Percentiles rank a stretch among this genome's conserved stretches.
These are phyloP conservation scores for Ips nitidus DNA, from an alignment of 1,140 invertebrate species.

Conservation along the genomic window DNA sequence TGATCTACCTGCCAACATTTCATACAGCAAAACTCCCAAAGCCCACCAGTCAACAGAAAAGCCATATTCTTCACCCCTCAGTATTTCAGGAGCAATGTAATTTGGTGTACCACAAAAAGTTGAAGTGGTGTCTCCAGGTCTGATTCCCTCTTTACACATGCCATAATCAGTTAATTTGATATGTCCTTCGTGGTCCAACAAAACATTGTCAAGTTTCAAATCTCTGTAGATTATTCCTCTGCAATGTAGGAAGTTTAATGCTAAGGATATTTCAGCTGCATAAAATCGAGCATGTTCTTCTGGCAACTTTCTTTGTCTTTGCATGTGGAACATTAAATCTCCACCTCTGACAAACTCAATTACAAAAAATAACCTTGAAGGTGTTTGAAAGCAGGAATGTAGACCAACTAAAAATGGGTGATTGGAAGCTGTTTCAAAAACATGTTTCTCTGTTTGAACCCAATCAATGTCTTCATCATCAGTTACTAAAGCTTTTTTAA, in stretches of 20 bases:
- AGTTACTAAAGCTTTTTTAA: slow-evolving; percentile 97
- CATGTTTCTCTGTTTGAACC: slow-evolving; percentile 99
- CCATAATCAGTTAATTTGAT: slow-evolving; percentile 80
- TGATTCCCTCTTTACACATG: slow-evolving; percentile 97
- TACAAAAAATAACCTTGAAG: slow-evolving; percentile 95
- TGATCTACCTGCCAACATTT: slow-evolving; percentile 97
- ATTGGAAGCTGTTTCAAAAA: slow-evolving; percentile 99
- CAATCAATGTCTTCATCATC: slow-evolving; percentile 99
- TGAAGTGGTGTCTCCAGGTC: slow-evolving; percentile 85
- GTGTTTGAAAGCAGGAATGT: slow-evolving; percentile 98
- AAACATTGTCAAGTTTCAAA: slow-evolving; percentile 97
- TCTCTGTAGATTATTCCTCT: slow-evolving; percentile 96
- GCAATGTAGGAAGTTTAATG: slow-evolving; percentile 96
- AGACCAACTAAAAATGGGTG: slow-evolving; percentile 99
- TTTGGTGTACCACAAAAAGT: slow-evolving; percentile 99
- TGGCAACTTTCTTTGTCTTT: slow-evolving; percentile 90
- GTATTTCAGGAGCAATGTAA: slow-evolving; percentile 98
- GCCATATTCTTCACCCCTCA: slow-evolving; percentile 95
- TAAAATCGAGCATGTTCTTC: slow-evolving; percentile 87
- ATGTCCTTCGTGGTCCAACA: slow-evolving; percentile 97
- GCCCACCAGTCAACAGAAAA: slow-evolving; percentile 98
- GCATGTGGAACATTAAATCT: slow-evolving; percentile 99
- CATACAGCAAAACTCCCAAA: slow-evolving; percentile 93
- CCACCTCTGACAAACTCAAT: slow-evolving; percentile 99
- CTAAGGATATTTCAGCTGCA: slow-evolving; percentile 97